These are phyloP conservation scores for Chloroceryle inda DNA, from an alignment of 2,797 vertebrate genomes.

Conservation along the genomic window DNA sequence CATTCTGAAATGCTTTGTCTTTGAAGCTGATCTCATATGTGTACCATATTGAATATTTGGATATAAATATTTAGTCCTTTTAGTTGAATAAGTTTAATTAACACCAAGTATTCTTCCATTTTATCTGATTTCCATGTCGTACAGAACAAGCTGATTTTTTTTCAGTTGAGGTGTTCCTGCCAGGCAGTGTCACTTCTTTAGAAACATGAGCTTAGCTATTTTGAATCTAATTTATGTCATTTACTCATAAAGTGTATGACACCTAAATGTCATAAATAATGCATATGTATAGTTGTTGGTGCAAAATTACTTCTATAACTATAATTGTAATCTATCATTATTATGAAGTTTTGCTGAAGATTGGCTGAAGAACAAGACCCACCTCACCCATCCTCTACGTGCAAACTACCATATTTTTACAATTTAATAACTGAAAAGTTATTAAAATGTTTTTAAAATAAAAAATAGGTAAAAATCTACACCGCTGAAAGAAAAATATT, in stretches of 20 bases:
- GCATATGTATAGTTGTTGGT: neutral
- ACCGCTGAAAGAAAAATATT: neutral
- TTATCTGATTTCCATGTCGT: neutral
- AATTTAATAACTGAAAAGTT: neutral
- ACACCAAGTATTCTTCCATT: neutral
- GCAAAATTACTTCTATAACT: neutral
- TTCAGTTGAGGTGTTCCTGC: neutral
- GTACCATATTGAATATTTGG: neutral
- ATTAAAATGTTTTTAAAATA: constrained; percentile 23
- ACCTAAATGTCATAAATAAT: neutral
- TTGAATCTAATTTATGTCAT: neutral
- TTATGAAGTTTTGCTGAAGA: neutral
- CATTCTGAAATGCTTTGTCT: neutral
- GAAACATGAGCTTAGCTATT: neutral
- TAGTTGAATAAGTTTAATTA: neutral
- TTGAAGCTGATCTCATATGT: neutral
- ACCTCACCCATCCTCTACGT: neutral
- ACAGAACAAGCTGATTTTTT: neutral
- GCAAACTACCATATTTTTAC: neutral
- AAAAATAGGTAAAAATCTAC: neutral
- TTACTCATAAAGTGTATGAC: neutral
- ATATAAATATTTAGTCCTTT: neutral
- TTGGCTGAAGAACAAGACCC: neutral
- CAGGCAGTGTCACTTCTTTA: neutral
- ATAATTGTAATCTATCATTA: neutral